phyloP scores from a whole-genome alignment of 2,113 vertebrate genomes.

The Chaenogobius annularis region DNA sequence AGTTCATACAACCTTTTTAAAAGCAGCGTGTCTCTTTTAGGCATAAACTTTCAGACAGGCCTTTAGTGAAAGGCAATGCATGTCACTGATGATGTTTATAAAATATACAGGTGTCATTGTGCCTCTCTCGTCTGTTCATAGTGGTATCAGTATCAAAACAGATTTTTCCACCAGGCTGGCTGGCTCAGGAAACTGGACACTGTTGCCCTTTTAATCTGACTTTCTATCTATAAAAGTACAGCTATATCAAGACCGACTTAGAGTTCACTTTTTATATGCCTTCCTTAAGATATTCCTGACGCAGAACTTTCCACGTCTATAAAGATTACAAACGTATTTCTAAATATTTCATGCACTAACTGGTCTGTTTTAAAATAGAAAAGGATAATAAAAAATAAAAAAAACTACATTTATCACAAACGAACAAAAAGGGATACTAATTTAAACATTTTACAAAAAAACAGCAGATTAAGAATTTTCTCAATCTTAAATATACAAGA shows the following conservation, averaged over 20 bases:
- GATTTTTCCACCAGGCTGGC: conserved; percentile 36
- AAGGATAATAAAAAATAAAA: no score
- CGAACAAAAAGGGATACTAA: no score
- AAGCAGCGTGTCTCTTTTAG: not conserved
- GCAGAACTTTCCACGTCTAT: conserved; percentile 12
- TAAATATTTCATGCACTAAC: not conserved
- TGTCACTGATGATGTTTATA: conserved; percentile 36
- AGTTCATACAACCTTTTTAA: not conserved
- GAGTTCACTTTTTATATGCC: conserved; percentile 11
- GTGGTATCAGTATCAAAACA: conserved; percentile 46
- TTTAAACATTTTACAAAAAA: no score
- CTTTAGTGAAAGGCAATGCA: conserved; percentile 1
- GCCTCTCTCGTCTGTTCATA: conserved; percentile 28
- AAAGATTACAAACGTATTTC: conserved; percentile 9
- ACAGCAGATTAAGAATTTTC: no score
- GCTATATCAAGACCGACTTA: conserved; percentile 43
- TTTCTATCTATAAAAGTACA: conserved; percentile 50
- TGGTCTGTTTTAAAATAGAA: no score
- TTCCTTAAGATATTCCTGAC: conserved; percentile 23
- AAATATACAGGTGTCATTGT: conserved; percentile 55
- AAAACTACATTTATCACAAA: no score
- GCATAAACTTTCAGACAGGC: not conserved
- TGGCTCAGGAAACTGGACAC: conserved; percentile 32
- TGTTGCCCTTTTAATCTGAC: conserved; percentile 34
- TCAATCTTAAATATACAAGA: no score